A percentile compares a stretch with the other conserved stretches of the same genome.
Conservation (phyloP, 2,797 vertebrate species). For the Acestrorhynchus altus region DNA sequence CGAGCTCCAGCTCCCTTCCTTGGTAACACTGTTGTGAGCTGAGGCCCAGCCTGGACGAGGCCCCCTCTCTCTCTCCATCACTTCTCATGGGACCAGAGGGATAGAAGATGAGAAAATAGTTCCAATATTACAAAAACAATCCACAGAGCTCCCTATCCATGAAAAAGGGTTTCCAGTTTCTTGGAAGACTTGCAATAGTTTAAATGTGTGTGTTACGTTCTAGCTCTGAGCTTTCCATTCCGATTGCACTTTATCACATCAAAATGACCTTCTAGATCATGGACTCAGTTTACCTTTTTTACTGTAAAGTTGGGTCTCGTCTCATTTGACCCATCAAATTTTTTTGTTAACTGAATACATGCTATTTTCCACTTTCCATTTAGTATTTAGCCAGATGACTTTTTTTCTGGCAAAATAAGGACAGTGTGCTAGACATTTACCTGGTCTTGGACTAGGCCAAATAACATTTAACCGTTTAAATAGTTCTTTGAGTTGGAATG, state of each 20-base stretch:
- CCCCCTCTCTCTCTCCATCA: constrained; percentile 56
- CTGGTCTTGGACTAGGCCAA: too few species aligned
- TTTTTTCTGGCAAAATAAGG: background rate
- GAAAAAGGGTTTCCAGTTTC: constrained; percentile 44
- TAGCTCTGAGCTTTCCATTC: constrained; percentile 1
- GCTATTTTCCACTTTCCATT: constrained; percentile 1
- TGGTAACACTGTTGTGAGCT: constrained; percentile 56
- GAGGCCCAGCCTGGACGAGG: constrained; percentile 51
- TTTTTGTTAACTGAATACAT: constrained; percentile 38
- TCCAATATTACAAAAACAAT: constrained; percentile 52
- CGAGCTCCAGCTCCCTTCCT: constrained; percentile 59
- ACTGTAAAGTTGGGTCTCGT: background rate
- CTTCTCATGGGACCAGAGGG: constrained; percentile 49
- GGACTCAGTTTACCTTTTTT: background rate
- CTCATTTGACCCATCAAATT: constrained; percentile 27
- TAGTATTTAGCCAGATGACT: constrained; percentile 33
- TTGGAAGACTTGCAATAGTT: constrained; percentile 3
- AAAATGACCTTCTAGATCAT: constrained; percentile 20
- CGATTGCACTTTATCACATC: constrained; percentile 17
- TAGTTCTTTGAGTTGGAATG: too few species aligned
- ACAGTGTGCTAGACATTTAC: too few species aligned
- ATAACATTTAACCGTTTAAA: too few species aligned
- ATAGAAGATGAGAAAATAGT: constrained; percentile 58
- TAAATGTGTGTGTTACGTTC: background rate
- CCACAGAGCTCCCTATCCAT: constrained; percentile 49